Evolutionary conservation across 1,140 invertebrate genomes (phyloP).

Genomic region (Zophobas morio): DNA sequence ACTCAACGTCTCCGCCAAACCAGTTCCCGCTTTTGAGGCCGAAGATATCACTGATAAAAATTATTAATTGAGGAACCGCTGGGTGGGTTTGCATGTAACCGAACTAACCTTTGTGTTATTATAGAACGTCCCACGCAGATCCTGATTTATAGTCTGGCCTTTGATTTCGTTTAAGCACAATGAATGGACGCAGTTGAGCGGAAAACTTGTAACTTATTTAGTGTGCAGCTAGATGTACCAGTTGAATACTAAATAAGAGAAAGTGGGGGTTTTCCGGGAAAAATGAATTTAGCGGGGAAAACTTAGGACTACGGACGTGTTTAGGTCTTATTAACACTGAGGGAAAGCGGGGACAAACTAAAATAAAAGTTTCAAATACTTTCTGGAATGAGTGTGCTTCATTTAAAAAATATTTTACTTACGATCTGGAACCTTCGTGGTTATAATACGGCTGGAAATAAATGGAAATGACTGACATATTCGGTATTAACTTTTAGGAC

Average conservation of each 20-base stretch:
- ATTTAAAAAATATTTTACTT: too few relatives aligned
- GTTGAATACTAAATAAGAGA: neutral
- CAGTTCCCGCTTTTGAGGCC: neutral
- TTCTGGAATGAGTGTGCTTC: too few relatives aligned
- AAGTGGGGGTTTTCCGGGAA: neutral
- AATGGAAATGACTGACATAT: too few relatives aligned
- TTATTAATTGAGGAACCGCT: slow-evolving; percentile 15
- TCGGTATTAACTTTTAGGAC: too few relatives aligned
- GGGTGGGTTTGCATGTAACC: slow-evolving; percentile 1
- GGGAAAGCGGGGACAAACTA: too few relatives aligned
- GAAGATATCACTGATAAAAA: slow-evolving; percentile 9
- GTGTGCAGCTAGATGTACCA: neutral
- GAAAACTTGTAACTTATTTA: slow-evolving; percentile 26
- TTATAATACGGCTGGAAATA: too few relatives aligned
- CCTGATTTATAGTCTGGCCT: slow-evolving; percentile 8
- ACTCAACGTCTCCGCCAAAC: neutral
- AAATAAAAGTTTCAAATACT: too few relatives aligned
- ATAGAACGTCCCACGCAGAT: slow-evolving; percentile 13
- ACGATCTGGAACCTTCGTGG: too few relatives aligned
- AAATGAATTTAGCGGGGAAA: neutral
- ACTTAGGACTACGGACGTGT: too few relatives aligned
- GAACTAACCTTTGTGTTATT: neutral
- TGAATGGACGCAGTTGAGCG: neutral
- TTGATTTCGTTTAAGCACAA: slow-evolving; percentile 18
- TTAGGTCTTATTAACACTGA: too few relatives aligned